Base-by-base conservation (phyloP, 1,140 invertebrate genomes). In the Magallana ariakensis region DNA sequence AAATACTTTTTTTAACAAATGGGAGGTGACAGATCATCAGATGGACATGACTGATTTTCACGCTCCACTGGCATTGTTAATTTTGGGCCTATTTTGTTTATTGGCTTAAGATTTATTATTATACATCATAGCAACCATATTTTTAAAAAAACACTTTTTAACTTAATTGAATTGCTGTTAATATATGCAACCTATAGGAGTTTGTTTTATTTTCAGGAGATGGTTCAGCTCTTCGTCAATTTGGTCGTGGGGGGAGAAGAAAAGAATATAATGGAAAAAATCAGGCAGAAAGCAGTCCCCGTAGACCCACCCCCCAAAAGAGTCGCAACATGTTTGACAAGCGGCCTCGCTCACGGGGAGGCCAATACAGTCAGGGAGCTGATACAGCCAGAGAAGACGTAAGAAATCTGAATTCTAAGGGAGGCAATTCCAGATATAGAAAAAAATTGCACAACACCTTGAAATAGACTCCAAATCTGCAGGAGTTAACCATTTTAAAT, bases 191-290 rank as follows among this genome's bases (percentile, higher is more conserved):
- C 33, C 33, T 46, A 3, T 46, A 46, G 33, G 33, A 46, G 33
- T 46, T 46, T 70, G 57, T 87, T 60, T 80, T 57, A 89, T 92
- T 91, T 92, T 56, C 89, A 96, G 96, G 96, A 96, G 95, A 93
- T 91, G 92, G 93, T 94, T 94, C 88, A 83, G 96, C 96, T 66
- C 96, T 96, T 83, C 97, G 97, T 83, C 97, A 97, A 95, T 95
- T 92, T 92, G 95, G 91, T 95, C 94, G 91, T 94, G 93, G 92
- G 91, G 92, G 87, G 19, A 88, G 86, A 66, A 86, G 86, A 33
- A 90, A 83, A 70, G 89, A 87, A 58, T 84, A 84, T 80, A 83
- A 81, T 56, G 85, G 82, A 22, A 90, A 86, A 84, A 87, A 82
- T n/a, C 87, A 85, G 33, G 85, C 91, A 83, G 88, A 89, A 86